Conservation (phyloP, 2,113 vertebrate genomes). For the Steatornis caripensis region DNA sequence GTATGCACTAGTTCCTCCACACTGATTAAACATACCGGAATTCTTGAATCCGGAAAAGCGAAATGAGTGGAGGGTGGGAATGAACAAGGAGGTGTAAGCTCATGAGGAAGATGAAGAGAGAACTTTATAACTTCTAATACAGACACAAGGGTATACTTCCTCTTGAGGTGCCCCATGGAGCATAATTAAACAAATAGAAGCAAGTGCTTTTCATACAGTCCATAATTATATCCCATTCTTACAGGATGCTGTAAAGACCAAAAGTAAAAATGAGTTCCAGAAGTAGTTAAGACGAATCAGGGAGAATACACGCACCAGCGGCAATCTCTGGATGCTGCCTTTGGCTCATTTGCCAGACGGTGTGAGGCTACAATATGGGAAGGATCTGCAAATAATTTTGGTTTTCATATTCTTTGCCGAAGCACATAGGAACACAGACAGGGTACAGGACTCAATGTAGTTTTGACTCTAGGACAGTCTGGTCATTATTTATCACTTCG, state of each 20-base stretch:
- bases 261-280: neutral
- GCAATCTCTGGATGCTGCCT: neutral
- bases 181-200: neutral
- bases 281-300: neutral
- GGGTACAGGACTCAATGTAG: neutral
- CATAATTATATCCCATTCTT: neutral
- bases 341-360: neutral
- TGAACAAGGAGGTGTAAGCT: neutral
- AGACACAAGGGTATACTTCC: neutral
- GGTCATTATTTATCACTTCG: neutral
- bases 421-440: neutral
- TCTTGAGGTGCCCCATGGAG: neutral
- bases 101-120: neutral
- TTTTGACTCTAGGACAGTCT: neutral
- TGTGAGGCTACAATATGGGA: neutral
- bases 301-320: neutral
- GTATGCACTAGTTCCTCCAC: neutral
- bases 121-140: neutral
- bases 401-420: neutral
- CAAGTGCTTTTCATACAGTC: neutral
- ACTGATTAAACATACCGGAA: neutral
- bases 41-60: neutral
- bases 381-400: neutral
- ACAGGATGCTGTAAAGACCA: neutral
- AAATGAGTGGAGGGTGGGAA: neutral